Percentiles rank a stretch among this genome's conserved stretches.
Evolutionary conservation across 1,140 invertebrate genomes (phyloP).

Genomic region (Calliphora vicina): DNA sequence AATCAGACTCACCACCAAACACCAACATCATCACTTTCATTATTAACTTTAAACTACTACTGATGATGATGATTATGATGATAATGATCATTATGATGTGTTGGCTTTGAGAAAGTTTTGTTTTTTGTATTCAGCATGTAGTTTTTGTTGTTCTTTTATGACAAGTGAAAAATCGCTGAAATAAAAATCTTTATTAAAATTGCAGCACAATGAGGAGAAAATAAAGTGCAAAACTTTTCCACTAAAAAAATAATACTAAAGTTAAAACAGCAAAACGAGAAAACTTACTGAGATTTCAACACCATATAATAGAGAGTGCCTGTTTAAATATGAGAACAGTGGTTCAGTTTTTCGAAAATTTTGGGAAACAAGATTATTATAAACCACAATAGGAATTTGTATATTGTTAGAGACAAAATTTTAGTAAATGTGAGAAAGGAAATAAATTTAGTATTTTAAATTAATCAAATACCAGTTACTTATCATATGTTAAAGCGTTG

Average conservation of each 20-base stretch:
- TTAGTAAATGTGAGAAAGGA: no score
- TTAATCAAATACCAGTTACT: no score
- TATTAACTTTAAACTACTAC: not conserved
- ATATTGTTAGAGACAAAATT: no score
- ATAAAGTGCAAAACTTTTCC: conserved; percentile 40
- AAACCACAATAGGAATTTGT: no score
- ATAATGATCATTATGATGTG: not conserved
- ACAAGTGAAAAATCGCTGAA: not conserved
- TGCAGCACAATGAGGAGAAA: not conserved
- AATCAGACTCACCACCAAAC: not conserved
- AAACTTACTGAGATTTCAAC: conserved; percentile 3
- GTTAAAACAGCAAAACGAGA: conserved; percentile 39
- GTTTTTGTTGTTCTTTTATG: not conserved
- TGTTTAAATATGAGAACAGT: not conserved
- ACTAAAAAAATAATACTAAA: conserved; percentile 39
- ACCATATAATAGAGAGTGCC: not conserved
- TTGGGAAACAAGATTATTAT: no score
- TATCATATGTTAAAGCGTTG: no score
- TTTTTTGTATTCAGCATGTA: not conserved
- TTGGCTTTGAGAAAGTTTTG: not conserved
- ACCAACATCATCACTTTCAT: not conserved
- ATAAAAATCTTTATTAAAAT: not conserved
- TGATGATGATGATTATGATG: not conserved
- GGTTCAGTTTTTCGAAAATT: not conserved
- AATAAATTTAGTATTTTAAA: no score